Base-by-base conservation (phyloP, 2,888 invertebrate genomes). In the Caenorhabditis doughertyi region DNA sequence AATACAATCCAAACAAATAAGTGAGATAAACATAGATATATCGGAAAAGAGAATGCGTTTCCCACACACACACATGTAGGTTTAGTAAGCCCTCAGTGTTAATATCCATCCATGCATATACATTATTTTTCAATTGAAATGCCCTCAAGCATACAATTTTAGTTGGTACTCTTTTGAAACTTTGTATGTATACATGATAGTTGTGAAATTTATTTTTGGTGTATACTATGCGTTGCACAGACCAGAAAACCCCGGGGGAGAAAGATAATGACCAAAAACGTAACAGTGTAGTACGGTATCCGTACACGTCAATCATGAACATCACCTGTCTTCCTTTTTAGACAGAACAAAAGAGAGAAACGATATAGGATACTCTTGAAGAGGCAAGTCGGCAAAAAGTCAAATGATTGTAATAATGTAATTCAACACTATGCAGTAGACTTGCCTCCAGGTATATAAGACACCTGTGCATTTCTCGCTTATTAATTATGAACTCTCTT, bases 1-100 rank as follows among this genome's bases (percentile, higher is more conserved):
- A 80, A 73, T 73, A 80, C 80, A 80, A 80, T 60, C 80, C 80
- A 73, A 80, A 80, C 80, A 80, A 73, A 73, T 67, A 68, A 73
- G 73, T 73, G 79, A 56, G 73, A 72, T 80, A 72, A 73, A 80
- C 80, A 80, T 60, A 79, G 56, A 79, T 79, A 60, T 35, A 56
- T 56, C 35, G 8, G 39, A 23, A 60, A 18, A 42, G 76, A 27
- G 47, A 29, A 49, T 65, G 58, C 47, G 53, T 42, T 53, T 53
- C 25, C 18, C 35, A 18, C 27, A 23, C 39, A 49, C 47, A 51
- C 73, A 73, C 62, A 74, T 74, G 67, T 76, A 68, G 67, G 67
- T 76, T 76, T 76, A 51, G 67, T 51, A 65, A 51, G 23, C 44
- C 29, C 56, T 47, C 44, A n/a, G 76, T 76, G 67, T 76, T 76